A percentile compares a stretch with the other conserved stretches of the same genome.
These are phyloP conservation scores for Leptopterna dolabrata DNA, from an alignment of 2,888 invertebrate genomes.

Conservation along the genomic window DNA sequence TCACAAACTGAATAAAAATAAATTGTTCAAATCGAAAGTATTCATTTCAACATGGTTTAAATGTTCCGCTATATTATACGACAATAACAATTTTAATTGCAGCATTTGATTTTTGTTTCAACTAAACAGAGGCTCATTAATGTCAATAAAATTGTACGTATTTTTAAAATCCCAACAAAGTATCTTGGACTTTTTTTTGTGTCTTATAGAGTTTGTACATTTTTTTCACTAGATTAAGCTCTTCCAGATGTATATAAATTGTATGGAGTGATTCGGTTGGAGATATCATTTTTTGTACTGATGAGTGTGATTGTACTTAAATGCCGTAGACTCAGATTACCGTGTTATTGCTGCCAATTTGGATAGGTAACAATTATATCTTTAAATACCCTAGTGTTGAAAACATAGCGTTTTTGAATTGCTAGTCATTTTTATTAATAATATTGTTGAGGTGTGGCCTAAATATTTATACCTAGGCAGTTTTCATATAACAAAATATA, in stretches of 20 bases:
- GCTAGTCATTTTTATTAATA: conserved; percentile 59
- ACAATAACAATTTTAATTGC: conserved; percentile 31
- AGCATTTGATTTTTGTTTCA: background rate
- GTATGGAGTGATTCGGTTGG: background rate
- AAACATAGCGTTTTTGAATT: conserved; percentile 38
- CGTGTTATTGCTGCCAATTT: conserved; percentile 39
- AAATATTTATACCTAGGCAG: conserved; percentile 54
- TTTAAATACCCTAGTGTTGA: conserved; percentile 30
- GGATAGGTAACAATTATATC: conserved; percentile 44
- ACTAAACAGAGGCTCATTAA: conserved; percentile 7
- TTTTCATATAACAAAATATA: conserved; percentile 57
- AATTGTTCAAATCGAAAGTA: too few relatives aligned
- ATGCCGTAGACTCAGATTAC: conserved; percentile 39
- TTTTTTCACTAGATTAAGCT: conserved; percentile 50
- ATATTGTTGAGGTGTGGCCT: conserved; percentile 58
- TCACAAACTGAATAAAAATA: too few relatives aligned
- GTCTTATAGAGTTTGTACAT: conserved; percentile 21
- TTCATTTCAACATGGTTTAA: too few relatives aligned
- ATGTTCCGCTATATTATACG: background rate
- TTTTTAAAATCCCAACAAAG: conserved; percentile 20
- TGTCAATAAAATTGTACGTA: conserved; percentile 35
- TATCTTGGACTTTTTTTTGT: conserved; percentile 7
- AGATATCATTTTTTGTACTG: conserved; percentile 47
- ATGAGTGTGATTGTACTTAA: conserved; percentile 4
- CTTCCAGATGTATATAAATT: conserved; percentile 48